These are phyloP conservation scores for Phthorimaea operculella DNA, from an alignment of 1,140 invertebrate species.

Conservation along the genomic window DNA sequence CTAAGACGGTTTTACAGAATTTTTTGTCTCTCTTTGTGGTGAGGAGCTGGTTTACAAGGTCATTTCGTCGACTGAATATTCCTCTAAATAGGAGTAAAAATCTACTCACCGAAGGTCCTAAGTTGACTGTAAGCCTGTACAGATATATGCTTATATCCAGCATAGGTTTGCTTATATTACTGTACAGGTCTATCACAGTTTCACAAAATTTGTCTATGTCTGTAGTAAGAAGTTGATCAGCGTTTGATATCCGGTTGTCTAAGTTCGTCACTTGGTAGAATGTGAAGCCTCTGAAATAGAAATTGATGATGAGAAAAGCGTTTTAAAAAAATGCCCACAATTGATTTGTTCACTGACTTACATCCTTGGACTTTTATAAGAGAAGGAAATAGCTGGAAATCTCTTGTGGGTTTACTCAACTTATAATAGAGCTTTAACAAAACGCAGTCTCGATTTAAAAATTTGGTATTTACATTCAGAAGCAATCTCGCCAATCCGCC, in stretches of 20 bases:
- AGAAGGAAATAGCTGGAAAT: too few relatives aligned
- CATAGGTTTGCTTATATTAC: slow-evolving; percentile 96
- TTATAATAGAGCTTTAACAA: too few relatives aligned
- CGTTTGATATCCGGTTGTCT: slow-evolving; percentile 94
- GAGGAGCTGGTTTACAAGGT: slow-evolving; percentile 88
- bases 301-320: too few relatives aligned
- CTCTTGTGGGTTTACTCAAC: too few relatives aligned
- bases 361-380: too few relatives aligned
- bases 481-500: too few relatives aligned
- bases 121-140: slow-evolving; percentile 84
- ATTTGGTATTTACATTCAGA: too few relatives aligned
- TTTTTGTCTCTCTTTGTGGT: slow-evolving; percentile 98
- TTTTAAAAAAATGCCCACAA: too few relatives aligned
- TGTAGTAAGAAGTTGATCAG: slow-evolving; percentile 95
- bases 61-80: too few relatives aligned
- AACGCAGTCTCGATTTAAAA: too few relatives aligned
- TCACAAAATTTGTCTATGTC: slow-evolving; percentile 98
- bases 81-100: neutral
- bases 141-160: slow-evolving; percentile 96
- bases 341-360: too few relatives aligned
- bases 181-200: slow-evolving; percentile 94
- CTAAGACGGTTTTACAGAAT: slow-evolving; percentile 94
- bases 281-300: slow-evolving; percentile 82
- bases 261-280: slow-evolving; percentile 98
- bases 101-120: slow-evolving; percentile 76